These are phyloP conservation scores for Enteromius mattozi DNA, from an alignment of 2,797 vertebrate genomes.

Conservation along the genomic window DNA sequence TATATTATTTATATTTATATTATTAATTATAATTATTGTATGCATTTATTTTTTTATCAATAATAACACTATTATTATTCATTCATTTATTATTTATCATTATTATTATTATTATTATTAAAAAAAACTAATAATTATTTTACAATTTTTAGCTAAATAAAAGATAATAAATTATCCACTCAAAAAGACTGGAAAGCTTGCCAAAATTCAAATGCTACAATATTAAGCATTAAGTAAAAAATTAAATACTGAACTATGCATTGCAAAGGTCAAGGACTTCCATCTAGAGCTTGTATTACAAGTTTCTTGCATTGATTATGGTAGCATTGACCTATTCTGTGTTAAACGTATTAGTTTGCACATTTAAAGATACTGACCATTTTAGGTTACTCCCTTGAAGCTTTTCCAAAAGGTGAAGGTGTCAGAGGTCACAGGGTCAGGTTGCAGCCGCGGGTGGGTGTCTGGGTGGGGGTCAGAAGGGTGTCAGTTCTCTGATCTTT, in stretches of 20 bases:
- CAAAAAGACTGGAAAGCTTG: not conserved
- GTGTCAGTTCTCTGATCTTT: conserved; percentile 49
- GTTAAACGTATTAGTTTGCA: conserved; percentile 4
- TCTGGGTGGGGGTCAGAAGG: conserved; percentile 56
- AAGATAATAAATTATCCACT: not conserved
- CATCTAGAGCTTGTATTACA: no score
- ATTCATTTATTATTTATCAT: not conserved
- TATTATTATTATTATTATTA: not conserved
- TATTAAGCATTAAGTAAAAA: not conserved
- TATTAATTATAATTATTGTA: no score
- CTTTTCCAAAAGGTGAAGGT: conserved; percentile 66
- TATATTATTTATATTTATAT: no score
- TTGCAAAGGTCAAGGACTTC: no score
- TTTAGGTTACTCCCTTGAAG: conserved; percentile 62
- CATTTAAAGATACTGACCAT: conserved; percentile 46
- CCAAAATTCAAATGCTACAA: no score
- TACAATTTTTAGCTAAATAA: not conserved
- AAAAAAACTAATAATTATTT: not conserved
- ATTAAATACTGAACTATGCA: not conserved
- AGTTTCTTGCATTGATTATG: not conserved
- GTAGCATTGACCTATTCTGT: not conserved
- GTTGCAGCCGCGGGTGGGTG: conserved; percentile 55
- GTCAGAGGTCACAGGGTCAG: conserved; percentile 71
- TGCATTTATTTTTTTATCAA: not conserved
- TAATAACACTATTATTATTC: not conserved